Percentiles rank a stretch among this genome's conserved stretches.
phyloP scores from a whole-genome alignment of 2,888 invertebrate genomes.

The Myathropa florea region DNA sequence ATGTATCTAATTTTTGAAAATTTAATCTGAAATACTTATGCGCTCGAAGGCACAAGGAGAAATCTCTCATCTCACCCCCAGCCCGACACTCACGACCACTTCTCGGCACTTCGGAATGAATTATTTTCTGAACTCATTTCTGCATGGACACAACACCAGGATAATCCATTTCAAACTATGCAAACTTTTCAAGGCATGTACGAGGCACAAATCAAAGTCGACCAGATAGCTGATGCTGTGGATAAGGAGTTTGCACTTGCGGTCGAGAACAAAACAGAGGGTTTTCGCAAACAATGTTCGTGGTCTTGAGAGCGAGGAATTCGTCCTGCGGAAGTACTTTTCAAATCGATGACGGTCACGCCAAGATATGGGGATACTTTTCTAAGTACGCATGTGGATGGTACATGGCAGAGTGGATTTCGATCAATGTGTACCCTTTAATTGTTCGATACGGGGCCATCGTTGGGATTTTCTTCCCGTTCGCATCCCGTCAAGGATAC shows the following conservation, averaged over 20 bases:
- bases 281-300: slow-evolving; percentile 46
- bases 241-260: slow-evolving; percentile 17
- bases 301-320: slow-evolving; percentile 19
- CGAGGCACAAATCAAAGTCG: slow-evolving; percentile 65
- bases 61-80: background rate
- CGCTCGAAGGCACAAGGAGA: background rate
- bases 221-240: slow-evolving; percentile 20
- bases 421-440: slow-evolving; percentile 31
- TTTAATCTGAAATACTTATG: background rate
- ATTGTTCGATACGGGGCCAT: slow-evolving; percentile 39
- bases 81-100: background rate
- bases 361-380: background rate
- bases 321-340: slow-evolving; percentile 5
- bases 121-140: slow-evolving; percentile 50
- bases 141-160: slow-evolving; percentile 34
- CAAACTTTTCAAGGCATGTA: slow-evolving; percentile 60
- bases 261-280: slow-evolving; percentile 29
- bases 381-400: background rate
- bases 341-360: slow-evolving; percentile 20
- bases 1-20: background rate
- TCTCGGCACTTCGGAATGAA: slow-evolving; percentile 38
- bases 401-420: background rate
- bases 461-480: slow-evolving; percentile 19
- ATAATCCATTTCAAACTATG: slow-evolving; percentile 52
- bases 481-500: slow-evolving; percentile 35